phyloP scores from a whole-genome alignment of 2,113 vertebrate species.

The Pomatostomus ruficeps region DNA sequence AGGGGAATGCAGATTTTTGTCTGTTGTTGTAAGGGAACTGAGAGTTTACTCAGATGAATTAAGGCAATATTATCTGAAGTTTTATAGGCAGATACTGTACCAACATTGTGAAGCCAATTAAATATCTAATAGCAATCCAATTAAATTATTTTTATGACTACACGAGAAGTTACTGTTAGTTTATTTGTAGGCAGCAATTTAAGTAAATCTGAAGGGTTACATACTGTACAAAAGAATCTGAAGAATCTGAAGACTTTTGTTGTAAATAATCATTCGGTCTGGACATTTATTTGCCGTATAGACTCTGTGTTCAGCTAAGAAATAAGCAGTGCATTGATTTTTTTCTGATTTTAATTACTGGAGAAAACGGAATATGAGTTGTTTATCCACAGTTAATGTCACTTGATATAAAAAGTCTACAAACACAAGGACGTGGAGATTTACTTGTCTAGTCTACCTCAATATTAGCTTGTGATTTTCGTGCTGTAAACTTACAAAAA shows the following conservation, averaged over 20 bases:
- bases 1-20: background rate
- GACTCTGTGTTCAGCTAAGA: background rate
- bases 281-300: background rate
- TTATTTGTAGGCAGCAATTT: constrained; percentile 16
- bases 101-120: constrained; percentile 17
- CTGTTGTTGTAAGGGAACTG: constrained; percentile 7
- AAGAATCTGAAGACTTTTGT: background rate
- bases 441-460: background rate
- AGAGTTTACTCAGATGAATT: constrained; percentile 30
- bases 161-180: background rate
- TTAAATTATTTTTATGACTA: constrained; percentile 31
- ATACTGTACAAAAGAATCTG: background rate
- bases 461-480: background rate
- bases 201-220: constrained; percentile 2
- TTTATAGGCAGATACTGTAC: background rate
- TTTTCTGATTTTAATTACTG: background rate
- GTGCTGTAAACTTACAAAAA: background rate
- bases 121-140: constrained; percentile 3
- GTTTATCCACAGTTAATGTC: background rate
- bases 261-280: background rate
- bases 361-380: background rate
- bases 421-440: background rate
- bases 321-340: background rate
- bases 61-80: background rate
- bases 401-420: background rate